phyloP scores from a whole-genome alignment of 2,113 vertebrate species.

The Bubalus kerabau region DNA sequence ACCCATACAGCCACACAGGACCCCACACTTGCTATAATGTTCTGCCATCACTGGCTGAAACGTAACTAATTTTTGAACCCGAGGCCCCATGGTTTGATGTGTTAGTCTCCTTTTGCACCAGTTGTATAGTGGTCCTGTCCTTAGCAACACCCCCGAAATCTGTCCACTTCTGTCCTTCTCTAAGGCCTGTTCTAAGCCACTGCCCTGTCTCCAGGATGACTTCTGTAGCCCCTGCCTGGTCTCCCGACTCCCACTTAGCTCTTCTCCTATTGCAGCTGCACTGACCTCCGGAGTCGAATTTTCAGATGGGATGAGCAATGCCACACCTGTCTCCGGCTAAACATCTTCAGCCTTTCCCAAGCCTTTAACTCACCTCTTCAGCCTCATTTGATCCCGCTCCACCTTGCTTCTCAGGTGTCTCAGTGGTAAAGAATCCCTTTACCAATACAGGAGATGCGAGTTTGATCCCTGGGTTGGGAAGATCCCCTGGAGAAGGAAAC shows the following conservation, averaged over 20 bases:
- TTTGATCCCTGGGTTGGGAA: not conserved
- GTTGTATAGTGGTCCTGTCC: too few species aligned
- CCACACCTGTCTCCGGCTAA: not conserved
- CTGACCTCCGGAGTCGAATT: not conserved
- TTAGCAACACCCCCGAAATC: not conserved
- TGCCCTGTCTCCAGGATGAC: not conserved
- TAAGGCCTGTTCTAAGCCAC: not conserved
- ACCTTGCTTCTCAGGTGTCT: not conserved
- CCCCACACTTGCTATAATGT: not conserved
- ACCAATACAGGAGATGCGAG: not conserved
- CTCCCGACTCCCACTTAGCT: not conserved
- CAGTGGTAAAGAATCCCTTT: not conserved
- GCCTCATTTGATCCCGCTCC: not conserved
- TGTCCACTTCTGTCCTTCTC: not conserved
- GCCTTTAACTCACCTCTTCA: not conserved
- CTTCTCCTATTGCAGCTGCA: not conserved
- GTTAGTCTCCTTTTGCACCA: not conserved
- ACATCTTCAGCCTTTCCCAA: not conserved
- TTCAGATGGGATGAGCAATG: not conserved
- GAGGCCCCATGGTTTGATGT: not conserved
- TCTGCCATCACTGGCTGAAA: not conserved
- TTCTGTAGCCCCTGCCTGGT: not conserved
- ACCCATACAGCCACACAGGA: not conserved
- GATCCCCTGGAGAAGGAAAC: not conserved
- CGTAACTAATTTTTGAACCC: not conserved